Evolutionary conservation across 2,797 vertebrate species (phyloP), one percentile per base, ranked within the genome.

Genomic region (Melanotaenia trifasciata): DNA sequence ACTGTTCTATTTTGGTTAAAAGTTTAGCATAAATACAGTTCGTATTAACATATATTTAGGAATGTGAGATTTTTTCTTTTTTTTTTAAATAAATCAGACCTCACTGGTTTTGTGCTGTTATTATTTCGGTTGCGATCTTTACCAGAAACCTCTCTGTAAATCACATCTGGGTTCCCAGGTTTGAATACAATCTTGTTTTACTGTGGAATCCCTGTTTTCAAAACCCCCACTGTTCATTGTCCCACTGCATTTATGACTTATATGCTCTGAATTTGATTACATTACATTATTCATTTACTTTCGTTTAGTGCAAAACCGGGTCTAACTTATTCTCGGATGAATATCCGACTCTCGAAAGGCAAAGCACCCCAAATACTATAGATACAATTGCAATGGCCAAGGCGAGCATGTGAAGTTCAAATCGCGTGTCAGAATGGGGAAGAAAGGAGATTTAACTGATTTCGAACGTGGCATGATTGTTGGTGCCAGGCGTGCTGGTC

Each of bases 311-410:
- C 36, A 0, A 22, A 28, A 5, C 0, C 1, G 56, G 89, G 12
- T 80, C 89, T 94, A 90, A 8, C 71, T 93, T 81, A n/a, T 80
- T 0, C 2, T 81, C 92, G 94, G 89, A 94, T 63, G 89, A 70
- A 83, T 74, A 89, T 4, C 11, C 7, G 1, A 8, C 0, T 14
- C 53, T 11, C 16, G 2, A 1, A 2, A 6, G 43, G 38, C 79
- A 78, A 38, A 5, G 59, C 67, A 83, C 86, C n/a, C 18, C 45
- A 0, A 7, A 45, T 7, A 8, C 26, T 89, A 92, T 94, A 93
- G 91, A 92, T 64, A 5, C 7, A 0, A 5, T 45, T 45, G 16
- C 45, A n/a, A 47, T 47, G 45, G 45, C 8, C 18, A n/a, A n/a
- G 18, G 1, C 6, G 2, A 3, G 18, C 45, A n/a, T 1, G 45